Evolutionary conservation across 2,797 vertebrate species (phyloP).

Genomic region (Erithacus rubecula): DNA sequence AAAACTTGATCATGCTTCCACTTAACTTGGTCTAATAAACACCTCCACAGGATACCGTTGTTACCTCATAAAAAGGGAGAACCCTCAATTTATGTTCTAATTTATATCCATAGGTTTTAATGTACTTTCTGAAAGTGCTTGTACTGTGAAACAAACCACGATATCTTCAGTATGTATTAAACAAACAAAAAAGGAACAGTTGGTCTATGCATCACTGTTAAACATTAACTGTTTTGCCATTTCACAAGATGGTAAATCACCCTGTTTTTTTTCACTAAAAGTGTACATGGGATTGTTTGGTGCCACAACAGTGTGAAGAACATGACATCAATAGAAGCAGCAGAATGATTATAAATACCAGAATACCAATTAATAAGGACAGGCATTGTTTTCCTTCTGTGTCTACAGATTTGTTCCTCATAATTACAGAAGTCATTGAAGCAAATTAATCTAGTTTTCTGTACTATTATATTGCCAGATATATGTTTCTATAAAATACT

Average conservation of each 20-base stretch:
- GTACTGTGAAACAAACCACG: not conserved
- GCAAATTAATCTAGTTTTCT: not conserved
- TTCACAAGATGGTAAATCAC: not conserved
- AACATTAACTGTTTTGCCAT: not conserved
- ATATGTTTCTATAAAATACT: not conserved
- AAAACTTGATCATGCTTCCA: slow-evolving; percentile 4
- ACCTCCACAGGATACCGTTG: slow-evolving; percentile 50
- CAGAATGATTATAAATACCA: not conserved
- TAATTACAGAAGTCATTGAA: not conserved
- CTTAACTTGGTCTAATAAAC: slow-evolving; percentile 62
- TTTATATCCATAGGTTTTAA: slow-evolving; percentile 45
- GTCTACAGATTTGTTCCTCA: not conserved
- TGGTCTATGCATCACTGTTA: not conserved
- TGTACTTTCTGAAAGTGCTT: slow-evolving; percentile 27
- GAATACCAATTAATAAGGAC: not conserved
- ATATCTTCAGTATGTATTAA: not conserved
- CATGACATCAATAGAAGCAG: not conserved
- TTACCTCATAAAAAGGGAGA: slow-evolving; percentile 62
- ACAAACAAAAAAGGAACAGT: not conserved
- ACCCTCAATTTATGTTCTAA: slow-evolving; percentile 48
- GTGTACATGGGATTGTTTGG: not conserved
- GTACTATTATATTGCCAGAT: not conserved
- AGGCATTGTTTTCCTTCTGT: not conserved
- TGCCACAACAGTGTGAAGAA: not conserved
- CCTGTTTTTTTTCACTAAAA: not conserved